phyloP scores from a whole-genome alignment of 2,797 vertebrate species.

The Taenioides sp. region DNA sequence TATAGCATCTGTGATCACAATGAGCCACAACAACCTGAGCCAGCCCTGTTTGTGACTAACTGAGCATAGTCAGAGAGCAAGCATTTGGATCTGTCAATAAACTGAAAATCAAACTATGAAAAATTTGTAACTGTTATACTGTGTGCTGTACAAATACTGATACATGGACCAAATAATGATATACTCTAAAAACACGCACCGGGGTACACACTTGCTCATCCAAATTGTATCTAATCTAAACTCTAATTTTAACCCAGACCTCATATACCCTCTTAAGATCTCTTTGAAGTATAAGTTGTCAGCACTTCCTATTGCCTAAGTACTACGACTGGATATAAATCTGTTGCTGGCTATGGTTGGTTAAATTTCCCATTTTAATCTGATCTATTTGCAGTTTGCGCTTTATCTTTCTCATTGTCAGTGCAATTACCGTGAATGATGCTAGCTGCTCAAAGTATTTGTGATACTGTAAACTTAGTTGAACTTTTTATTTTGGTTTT shows the following conservation, averaged over 20 bases:
- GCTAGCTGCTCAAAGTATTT: not conserved
- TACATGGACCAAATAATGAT: not conserved
- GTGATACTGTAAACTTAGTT: not conserved
- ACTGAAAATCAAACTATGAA: not conserved
- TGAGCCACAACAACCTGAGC: not conserved
- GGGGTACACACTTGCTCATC: not conserved
- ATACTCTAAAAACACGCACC: not conserved
- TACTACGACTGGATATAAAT: not conserved
- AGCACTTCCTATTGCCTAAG: not conserved
- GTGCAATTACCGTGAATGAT: not conserved
- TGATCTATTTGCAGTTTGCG: slow-evolving; percentile 4
- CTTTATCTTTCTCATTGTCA: not conserved
- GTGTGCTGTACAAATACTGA: not conserved
- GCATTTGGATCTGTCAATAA: not conserved
- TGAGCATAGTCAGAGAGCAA: slow-evolving; percentile 14
- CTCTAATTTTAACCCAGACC: slow-evolving; percentile 10
- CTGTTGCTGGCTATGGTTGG: not conserved
- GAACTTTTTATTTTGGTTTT: not conserved
- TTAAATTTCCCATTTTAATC: slow-evolving; percentile 2
- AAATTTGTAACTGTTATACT: slow-evolving; percentile 5
- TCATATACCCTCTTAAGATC: slow-evolving; percentile 1
- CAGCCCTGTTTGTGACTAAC: slow-evolving; percentile 14
- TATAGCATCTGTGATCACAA: slow-evolving; percentile 14
- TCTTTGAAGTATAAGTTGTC: slow-evolving; percentile 13
- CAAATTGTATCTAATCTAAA: slow-evolving; percentile 5